Evolutionary conservation across 2,797 vertebrate species (phyloP), one percentile per base, ranked within the genome.

Genomic region (Thalassophryne amazonica): DNA sequence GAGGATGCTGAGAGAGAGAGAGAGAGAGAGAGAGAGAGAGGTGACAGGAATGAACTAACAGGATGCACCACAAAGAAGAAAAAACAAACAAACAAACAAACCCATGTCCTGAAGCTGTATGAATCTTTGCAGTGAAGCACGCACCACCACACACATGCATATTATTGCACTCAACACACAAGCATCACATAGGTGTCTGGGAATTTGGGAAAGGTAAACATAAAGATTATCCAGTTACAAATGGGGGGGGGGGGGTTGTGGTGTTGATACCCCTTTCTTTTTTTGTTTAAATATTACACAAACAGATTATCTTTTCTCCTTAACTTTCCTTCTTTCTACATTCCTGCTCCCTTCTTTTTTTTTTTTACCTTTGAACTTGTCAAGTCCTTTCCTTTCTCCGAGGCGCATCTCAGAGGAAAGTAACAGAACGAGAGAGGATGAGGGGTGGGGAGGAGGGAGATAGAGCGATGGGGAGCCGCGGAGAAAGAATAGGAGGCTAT

Each of bases 41-140:
- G 82, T 88, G 89, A 89, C 85, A 89, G 85, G 84, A 86, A 87
- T 88, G 86, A 88, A 90, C 86, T 86, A 90, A 87, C 86, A 86
- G 89, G 88, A 90, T 85, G 80, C 79, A 86, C 79, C 69, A 81
- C 81, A 85, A 82, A 81, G 58, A 24, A 28, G 28, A 27, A 61
- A 58, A n/a, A n/a, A n/a, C n/a, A n/a, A n/a, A n/a, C n/a, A n/a
- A n/a, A n/a, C n/a, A n/a, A n/a, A n/a, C n/a, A 87, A 86, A 85
- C 62, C 60, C 70, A 82, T 89, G 86, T 81, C 90, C 84, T 33
- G 81, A 70, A 89, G 88, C 87, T 84, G 84, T 79, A 88, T 83
- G 84, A 88, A 90, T 88, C 78, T 85, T 85, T 89, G 85, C 71
- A 85, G 83, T 58, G 78, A 79, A 70, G 86, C 77, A 86, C 76